Evolutionary conservation across 2,797 vertebrate genomes (phyloP), one percentile per base, ranked within the genome.

Genomic region (Lithobates sylvaticus): DNA sequence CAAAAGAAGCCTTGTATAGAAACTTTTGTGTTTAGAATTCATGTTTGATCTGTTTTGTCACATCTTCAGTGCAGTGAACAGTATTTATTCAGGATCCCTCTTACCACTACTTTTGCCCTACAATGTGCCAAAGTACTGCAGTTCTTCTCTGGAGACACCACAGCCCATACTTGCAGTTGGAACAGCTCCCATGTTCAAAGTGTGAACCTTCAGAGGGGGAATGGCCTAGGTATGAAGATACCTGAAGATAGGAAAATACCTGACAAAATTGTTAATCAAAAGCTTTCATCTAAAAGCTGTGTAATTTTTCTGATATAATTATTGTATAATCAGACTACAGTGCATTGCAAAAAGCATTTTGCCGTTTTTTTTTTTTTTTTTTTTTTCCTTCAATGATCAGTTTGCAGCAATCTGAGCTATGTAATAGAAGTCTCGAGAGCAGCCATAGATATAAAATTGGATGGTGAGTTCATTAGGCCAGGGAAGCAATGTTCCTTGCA

Each of bases 401-500:
- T 71, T 71, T 71, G 12, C 68, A 34, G 15, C 29, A 58, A 39
- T 81, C 27, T 71, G 67, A 79, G 68, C 27, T 70, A 70, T 78
- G 67, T 80, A 80, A 69, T 78, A 67, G 64, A 61, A 61, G 65
- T 29, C 65, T 69, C 16, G 2, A 69, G 65, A 81, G 26, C 70
- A 39, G 47, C n/a, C 78, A 72, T 72, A 39, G 70, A 72, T 81
- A 72, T 72, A n/a, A 79, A 71, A 71, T 36, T 72, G 47, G 32
- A 72, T 71, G 3, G 68, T 13, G 21, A 58, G 54, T 71, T 81
- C 68, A 50, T 79, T 79, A 69, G 77, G 29, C 77, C 47, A 26
- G 77, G 77, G 65, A 79, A 79, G 64, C 77, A 79, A 79, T 79
- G 77, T 79, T 79, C 77, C 65, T 69, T 81, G 78, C 68, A 81